Conservation (phyloP, 2,888 invertebrate genomes). For the Oscheius sp. region DNA sequence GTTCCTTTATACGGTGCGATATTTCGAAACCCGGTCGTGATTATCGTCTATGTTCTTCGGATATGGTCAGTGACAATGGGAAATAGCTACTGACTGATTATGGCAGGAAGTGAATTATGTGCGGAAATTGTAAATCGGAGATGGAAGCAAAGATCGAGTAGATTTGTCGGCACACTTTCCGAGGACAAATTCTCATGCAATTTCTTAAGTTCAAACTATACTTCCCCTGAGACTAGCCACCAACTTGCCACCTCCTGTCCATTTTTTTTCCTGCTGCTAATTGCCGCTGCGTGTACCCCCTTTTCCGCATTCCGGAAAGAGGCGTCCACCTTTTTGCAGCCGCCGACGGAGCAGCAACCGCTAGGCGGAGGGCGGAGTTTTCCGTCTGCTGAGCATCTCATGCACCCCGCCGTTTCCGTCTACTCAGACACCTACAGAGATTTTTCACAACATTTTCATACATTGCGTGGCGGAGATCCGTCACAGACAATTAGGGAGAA, state of each 20-base stretch:
- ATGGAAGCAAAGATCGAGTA: neutral
- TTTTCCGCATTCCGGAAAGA: slow-evolving; percentile 23
- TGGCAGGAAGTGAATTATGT: neutral
- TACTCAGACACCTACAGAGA: slow-evolving; percentile 19
- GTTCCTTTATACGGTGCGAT: too few species aligned
- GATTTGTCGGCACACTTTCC: neutral
- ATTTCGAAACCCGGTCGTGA: too few species aligned
- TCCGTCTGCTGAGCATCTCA: neutral
- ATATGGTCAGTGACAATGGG: too few species aligned
- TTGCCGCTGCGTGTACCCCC: slow-evolving; percentile 19
- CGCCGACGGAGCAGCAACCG: too few species aligned
- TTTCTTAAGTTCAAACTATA: neutral
- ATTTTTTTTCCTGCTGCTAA: slow-evolving; percentile 11
- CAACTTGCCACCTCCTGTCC: neutral
- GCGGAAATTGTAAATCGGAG: neutral
- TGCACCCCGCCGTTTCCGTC: neutral
- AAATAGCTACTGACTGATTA: neutral
- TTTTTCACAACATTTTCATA: slow-evolving; percentile 18
- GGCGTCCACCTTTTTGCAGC: neutral
- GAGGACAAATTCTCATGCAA: neutral
- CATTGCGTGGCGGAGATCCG: slow-evolving; percentile 1
- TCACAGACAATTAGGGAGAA: slow-evolving; percentile 30
- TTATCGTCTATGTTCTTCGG: too few species aligned
- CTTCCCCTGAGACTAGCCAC: neutral
- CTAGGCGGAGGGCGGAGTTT: slow-evolving; percentile 14